Evolutionary conservation across 2,113 vertebrate genomes (phyloP), one percentile per base, ranked within the genome.

Genomic region (Martes martes): DNA sequence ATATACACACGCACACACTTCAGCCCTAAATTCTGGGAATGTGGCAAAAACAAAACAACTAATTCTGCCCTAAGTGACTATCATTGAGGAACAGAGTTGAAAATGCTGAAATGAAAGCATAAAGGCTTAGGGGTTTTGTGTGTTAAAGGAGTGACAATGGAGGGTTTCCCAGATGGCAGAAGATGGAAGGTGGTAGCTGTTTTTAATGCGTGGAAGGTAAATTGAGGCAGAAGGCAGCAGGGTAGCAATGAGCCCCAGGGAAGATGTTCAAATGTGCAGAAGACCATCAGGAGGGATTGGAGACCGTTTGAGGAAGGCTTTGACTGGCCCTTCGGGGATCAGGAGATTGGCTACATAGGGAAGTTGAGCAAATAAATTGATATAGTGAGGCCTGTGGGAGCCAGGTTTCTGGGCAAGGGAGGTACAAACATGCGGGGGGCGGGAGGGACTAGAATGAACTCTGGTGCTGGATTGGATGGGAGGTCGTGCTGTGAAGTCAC

Each of bases 81-180:
- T 42, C 47, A 19, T 3, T 52, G 84, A 89, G 73, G 89, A 84
- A 23, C 11, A 7, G 80, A 5, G 7, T 2, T 14, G 16, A 57
- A 6, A 10, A 23, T 23, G 11, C 8, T 13, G 33, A 59, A 9
- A 74, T 5, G 71, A n/a, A 57, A 73, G 31, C 31, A 74, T 42
- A 50, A 14, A 61, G 45, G 1, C 13, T 55, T 10, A 1, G 14
- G 21, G n/a, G 10, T 47, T 71, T 24, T 13, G 0, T 80, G 26
- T 15, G 52, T 18, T 26, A 13, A 13, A 23, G 45, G 55, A 5
- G 7, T 7, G 28, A 14, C 2, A 2, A 4, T 1, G 2, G 24
- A 21, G 16, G 7, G 57, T 7, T 55, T 73, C 52, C 55, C 42
- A 57, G 78, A 57, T 19, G 67, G 67, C 33, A 69, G 33, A n/a